Evolutionary conservation across 2,888 invertebrate species (phyloP).

Genomic region (Sipha maydis): DNA sequence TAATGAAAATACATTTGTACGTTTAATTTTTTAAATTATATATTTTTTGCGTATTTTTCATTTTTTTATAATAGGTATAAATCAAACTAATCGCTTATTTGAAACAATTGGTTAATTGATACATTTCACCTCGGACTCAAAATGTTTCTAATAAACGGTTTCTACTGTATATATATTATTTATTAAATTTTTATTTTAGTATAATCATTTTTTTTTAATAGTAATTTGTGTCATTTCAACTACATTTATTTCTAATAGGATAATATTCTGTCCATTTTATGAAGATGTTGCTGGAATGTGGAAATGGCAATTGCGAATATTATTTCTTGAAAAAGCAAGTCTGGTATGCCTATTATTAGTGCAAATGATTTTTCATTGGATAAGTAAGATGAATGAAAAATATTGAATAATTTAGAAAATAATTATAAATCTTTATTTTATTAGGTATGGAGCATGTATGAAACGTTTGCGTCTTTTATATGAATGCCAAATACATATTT

Average conservation of each 20-base stretch:
- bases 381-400: conserved; percentile 66
- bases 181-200: no score
- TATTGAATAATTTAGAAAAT: conserved; percentile 71
- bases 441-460: conserved; percentile 77
- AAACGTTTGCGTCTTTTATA: conserved; percentile 70
- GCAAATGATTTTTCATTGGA: conserved; percentile 76
- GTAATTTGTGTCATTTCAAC: no score
- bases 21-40: no score
- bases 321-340: conserved; percentile 87
- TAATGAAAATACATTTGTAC: no score
- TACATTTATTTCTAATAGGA: neutral
- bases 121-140: no score
- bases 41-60: no score
- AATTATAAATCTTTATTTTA: conserved; percentile 71
- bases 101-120: no score
- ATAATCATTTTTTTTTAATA: no score
- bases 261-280: conserved; percentile 70
- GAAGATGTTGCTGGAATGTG: conserved; percentile 75
- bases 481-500: conserved; percentile 57
- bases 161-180: no score
- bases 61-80: no score
- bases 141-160: no score
- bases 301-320: conserved; percentile 81
- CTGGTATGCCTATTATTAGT: conserved; percentile 79
- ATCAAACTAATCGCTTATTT: no score